These are phyloP conservation scores for Harpegnathos saltator DNA, from an alignment of 1,140 invertebrate species.

Conservation along the genomic window DNA sequence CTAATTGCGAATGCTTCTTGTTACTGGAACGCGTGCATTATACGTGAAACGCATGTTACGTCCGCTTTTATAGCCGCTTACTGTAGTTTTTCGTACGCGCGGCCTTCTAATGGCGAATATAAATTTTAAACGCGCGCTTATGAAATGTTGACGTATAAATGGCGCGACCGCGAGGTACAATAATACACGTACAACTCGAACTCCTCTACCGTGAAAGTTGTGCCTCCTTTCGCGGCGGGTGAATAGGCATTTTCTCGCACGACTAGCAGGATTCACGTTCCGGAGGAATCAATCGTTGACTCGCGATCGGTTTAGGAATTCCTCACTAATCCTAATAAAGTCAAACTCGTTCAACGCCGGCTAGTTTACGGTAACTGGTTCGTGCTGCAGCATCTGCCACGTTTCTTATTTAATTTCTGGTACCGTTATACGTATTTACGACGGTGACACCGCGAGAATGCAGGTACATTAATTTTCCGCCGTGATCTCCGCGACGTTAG, in stretches of 20 bases:
- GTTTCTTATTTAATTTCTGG: conserved; percentile 16
- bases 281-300: no score
- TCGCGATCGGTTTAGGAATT: no score
- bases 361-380: neutral
- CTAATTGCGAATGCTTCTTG: conserved; percentile 68
- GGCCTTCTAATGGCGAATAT: conserved; percentile 3
- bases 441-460: neutral
- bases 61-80: conserved; percentile 38
- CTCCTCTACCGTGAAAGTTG: no score
- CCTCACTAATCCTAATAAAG: no score
- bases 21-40: conserved; percentile 66
- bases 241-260: no score
- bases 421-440: neutral
- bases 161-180: neutral
- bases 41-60: conserved; percentile 48
- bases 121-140: conserved; percentile 9
- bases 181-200: neutral
- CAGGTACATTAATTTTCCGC: conserved; percentile 4
- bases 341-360: neutral
- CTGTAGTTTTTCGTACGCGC: conserved; percentile 7
- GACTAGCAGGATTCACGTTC: no score
- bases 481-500: neutral
- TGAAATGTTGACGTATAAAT: conserved; percentile 30
- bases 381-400: neutral
- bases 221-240: no score